Percentiles rank a stretch among this genome's conserved stretches.
Evolutionary conservation across 2,888 invertebrate genomes (phyloP).

Genomic region (Leptopilina syphax): DNA sequence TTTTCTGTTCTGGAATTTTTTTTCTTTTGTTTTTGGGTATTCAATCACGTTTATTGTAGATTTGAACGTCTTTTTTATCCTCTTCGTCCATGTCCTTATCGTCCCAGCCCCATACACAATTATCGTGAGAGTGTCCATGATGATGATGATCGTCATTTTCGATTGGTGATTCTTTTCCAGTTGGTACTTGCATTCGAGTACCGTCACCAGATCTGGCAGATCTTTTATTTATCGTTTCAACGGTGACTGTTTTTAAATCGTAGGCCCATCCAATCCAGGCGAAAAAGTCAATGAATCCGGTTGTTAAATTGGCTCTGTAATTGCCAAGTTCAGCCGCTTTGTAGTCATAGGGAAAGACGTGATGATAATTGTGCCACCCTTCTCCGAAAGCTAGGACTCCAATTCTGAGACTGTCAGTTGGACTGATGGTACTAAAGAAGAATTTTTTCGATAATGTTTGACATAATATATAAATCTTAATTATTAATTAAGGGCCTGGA

Average conservation of each 20-base stretch:
- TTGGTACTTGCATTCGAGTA: conserved; percentile 65
- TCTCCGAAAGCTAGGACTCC: conserved; percentile 85
- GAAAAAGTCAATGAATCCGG: conserved; percentile 83
- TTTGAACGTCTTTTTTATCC: conserved; percentile 78
- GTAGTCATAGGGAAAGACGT: conserved; percentile 91
- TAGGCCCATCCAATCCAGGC: conserved; percentile 89
- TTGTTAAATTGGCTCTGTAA: conserved; percentile 82
- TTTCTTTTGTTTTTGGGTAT: not conserved
- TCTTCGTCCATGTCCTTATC: conserved; percentile 86
- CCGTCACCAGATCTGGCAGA: conserved; percentile 87
- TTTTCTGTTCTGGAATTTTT: not conserved
- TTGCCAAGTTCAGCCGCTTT: conserved; percentile 85
- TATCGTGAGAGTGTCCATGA: conserved; percentile 77
- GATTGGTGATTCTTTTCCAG: conserved; percentile 58
- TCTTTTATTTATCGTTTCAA: conserved; percentile 84
- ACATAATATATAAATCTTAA: too few species aligned
- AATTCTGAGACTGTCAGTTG: conserved; percentile 84
- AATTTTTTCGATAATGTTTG: not conserved
- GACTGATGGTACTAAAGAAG: conserved; percentile 80
- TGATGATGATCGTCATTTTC: conserved; percentile 67
- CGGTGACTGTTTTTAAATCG: conserved; percentile 88
- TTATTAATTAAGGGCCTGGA: too few species aligned
- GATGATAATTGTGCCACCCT: conserved; percentile 94
- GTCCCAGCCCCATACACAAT: conserved; percentile 89
- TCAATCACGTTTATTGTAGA: conserved; percentile 70